Conservation (phyloP, 1,140 invertebrate species). For the Leptopilina clavipes region DNA sequence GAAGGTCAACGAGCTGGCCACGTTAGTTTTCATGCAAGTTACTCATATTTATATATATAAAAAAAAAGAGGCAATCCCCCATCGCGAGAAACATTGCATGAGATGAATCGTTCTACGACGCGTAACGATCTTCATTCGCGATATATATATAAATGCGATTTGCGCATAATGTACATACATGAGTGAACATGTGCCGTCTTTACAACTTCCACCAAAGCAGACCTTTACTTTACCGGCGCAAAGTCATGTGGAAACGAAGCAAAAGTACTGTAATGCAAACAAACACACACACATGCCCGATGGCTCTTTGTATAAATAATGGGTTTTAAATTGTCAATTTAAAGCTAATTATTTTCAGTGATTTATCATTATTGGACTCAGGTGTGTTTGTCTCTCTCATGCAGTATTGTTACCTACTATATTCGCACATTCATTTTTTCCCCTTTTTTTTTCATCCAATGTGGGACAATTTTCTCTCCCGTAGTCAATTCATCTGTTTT, state of each 20-base stretch:
- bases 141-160: slow-evolving; percentile 44
- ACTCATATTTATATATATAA: not conserved
- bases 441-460: too few species aligned
- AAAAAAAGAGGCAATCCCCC: slow-evolving; percentile 37
- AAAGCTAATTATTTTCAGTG: not conserved
- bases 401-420: not conserved
- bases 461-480: too few species aligned
- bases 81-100: slow-evolving; percentile 31
- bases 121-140: slow-evolving; percentile 46
- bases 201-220: slow-evolving; percentile 24
- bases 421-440: too few species aligned
- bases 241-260: not conserved
- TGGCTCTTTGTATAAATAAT: not conserved
- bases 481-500: too few species aligned
- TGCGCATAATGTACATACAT: slow-evolving; percentile 36
- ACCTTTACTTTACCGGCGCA: slow-evolving; percentile 10
- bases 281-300: not conserved
- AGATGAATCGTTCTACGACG: slow-evolving; percentile 36
- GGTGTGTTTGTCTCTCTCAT: not conserved
- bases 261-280: not conserved
- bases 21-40: slow-evolving; percentile 41
- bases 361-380: slow-evolving; percentile 9
- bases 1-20: slow-evolving; percentile 29
- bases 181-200: slow-evolving; percentile 29
- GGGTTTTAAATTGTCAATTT: slow-evolving; percentile 4